Conservation (phyloP, 2,797 vertebrate genomes). For the Enteromius mattozi region DNA sequence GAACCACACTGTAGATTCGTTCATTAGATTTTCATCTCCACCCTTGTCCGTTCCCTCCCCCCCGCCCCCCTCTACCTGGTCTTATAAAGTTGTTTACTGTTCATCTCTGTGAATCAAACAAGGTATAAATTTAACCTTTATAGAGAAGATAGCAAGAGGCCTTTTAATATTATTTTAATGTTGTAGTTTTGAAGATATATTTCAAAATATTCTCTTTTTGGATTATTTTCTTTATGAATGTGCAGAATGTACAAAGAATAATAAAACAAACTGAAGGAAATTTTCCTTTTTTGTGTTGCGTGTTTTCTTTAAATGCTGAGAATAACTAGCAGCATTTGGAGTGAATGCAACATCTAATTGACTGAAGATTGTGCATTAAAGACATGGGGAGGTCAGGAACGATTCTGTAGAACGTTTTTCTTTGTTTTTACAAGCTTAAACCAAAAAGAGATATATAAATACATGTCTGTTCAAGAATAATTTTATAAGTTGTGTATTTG, state of each 20-base stretch:
- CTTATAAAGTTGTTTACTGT: conserved; percentile 60
- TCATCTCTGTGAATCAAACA: conserved; percentile 63
- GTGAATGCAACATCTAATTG: neutral
- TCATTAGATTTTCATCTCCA: conserved; percentile 52
- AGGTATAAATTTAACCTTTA: conserved; percentile 64
- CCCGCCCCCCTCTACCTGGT: neutral
- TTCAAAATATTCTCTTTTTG: conserved; percentile 58
- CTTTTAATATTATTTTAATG: conserved; percentile 76
- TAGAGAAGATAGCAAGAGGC: conserved; percentile 67
- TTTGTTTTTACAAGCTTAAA: neutral
- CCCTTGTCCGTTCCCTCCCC: conserved; percentile 50
- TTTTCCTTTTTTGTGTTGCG: conserved; percentile 1
- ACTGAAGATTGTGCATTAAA: neutral
- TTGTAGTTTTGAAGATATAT: conserved; percentile 69
- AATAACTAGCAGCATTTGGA: neutral
- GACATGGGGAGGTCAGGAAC: neutral
- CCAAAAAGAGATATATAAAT: too few species aligned
- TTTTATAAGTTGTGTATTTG: too few species aligned
- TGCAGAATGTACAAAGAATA: conserved; percentile 81
- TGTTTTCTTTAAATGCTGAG: neutral
- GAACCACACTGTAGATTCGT: conserved; percentile 48
- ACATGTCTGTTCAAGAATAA: neutral
- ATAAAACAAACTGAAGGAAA: conserved; percentile 71
- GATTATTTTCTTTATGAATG: conserved; percentile 69
- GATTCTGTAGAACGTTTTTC: neutral